Evolutionary conservation across 2,888 invertebrate genomes (phyloP).

Genomic region (Machimus rusticus): DNA sequence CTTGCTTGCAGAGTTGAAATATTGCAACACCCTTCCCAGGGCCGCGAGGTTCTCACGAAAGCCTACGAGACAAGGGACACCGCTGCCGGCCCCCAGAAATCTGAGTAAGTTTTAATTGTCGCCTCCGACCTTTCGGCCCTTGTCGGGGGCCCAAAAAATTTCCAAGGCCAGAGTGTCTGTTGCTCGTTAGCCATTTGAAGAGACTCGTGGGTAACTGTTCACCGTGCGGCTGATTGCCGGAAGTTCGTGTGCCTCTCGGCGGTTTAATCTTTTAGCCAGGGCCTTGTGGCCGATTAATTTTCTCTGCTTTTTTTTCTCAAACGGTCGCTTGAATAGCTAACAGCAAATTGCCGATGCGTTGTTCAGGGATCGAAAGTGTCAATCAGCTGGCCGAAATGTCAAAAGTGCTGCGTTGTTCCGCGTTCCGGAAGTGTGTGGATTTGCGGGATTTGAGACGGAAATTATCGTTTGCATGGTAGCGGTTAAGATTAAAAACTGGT

Average conservation of each 20-base stretch:
- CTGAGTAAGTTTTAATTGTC: neutral
- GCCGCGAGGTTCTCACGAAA: neutral
- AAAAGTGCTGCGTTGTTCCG: neutral
- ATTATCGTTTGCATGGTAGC: neutral
- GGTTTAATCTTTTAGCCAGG: neutral
- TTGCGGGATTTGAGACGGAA: neutral
- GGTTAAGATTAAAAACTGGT: neutral
- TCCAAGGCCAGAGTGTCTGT: neutral
- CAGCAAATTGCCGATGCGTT: neutral
- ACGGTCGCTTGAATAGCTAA: neutral
- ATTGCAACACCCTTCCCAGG: conserved; percentile 46
- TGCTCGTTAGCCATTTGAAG: neutral
- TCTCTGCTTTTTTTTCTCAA: neutral
- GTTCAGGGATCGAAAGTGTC: neutral
- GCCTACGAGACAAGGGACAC: neutral
- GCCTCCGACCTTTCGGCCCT: neutral
- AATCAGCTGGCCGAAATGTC: neutral
- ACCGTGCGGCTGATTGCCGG: neutral
- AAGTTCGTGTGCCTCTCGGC: neutral
- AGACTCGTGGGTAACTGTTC: neutral
- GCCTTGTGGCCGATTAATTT: neutral
- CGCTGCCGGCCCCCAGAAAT: neutral
- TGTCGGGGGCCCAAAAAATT: neutral
- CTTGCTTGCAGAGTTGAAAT: conserved; percentile 57
- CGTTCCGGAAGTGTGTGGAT: neutral